Evolutionary conservation across 1,140 invertebrate species (phyloP).

Genomic region (Drosophila mojavensis): DNA sequence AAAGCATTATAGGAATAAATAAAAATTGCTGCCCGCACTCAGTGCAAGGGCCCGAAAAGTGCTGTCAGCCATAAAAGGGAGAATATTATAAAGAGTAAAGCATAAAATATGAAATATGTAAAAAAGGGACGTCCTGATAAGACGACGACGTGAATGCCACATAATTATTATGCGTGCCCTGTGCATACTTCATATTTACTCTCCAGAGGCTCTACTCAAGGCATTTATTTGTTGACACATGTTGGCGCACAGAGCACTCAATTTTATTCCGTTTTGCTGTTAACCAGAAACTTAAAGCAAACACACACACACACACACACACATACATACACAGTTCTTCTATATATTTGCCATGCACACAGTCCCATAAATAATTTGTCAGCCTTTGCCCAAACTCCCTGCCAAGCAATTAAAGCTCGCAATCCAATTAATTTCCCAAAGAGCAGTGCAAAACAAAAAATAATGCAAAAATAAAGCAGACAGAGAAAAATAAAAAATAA

Average conservation of each 20-base stretch:
- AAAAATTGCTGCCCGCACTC: slow-evolving; percentile 3
- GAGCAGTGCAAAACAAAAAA: slow-evolving; percentile 1
- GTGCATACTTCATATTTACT: slow-evolving; percentile 39
- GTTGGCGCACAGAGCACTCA: slow-evolving; percentile 7
- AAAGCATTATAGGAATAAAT: not conserved
- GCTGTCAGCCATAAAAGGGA: slow-evolving; percentile 25
- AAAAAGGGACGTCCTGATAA: slow-evolving; percentile 20
- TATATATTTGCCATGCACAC: slow-evolving; percentile 19
- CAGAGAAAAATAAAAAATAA: slow-evolving; percentile 8
- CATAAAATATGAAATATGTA: not conserved
- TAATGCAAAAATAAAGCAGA: slow-evolving; percentile 17
- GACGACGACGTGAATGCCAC: slow-evolving; percentile 38
- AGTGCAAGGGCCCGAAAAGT: slow-evolving; percentile 3
- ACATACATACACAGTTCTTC: not conserved
- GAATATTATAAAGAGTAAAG: slow-evolving; percentile 3
- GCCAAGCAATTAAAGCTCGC: slow-evolving; percentile 60
- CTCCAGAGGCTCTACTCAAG: not conserved
- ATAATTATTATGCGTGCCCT: slow-evolving; percentile 33
- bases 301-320: not conserved
- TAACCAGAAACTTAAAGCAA: slow-evolving; percentile 14
- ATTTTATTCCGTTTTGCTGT: slow-evolving; percentile 8
- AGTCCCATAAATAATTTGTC: slow-evolving; percentile 60
- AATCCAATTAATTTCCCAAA: slow-evolving; percentile 65
- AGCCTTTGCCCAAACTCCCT: slow-evolving; percentile 24
- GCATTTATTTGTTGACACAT: slow-evolving; percentile 26